phyloP scores from a whole-genome alignment of 2,113 vertebrate species.

The Vidua macroura region DNA sequence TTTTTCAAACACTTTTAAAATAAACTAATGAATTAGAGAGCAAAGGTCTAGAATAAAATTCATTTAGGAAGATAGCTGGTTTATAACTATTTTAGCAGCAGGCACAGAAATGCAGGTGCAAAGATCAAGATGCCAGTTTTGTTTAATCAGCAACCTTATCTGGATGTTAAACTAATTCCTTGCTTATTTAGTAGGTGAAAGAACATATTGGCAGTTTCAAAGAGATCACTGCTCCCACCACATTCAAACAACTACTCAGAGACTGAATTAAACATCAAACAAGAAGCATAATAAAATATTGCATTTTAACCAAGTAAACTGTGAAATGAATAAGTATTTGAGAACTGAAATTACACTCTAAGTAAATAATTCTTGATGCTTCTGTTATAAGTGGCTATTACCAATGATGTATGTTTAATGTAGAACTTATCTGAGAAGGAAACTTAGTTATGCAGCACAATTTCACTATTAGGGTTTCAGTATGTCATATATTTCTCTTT shows the following conservation, averaged over 20 bases:
- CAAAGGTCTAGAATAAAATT: background rate
- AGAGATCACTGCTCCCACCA: background rate
- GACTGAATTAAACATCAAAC: background rate
- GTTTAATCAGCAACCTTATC: background rate
- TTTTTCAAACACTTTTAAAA: background rate
- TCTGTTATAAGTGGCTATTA: background rate
- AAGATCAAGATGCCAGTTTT: background rate
- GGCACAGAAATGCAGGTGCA: background rate
- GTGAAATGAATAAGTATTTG: background rate
- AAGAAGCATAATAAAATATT: background rate
- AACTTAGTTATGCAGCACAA: background rate
- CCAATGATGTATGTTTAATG: background rate
- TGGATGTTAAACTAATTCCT: background rate
- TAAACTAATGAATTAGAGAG: background rate
- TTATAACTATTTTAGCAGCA: background rate
- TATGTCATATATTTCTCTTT: background rate
- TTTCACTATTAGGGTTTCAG: slow-evolving; percentile 7
- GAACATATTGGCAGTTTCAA: background rate
- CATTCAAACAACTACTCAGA: background rate
- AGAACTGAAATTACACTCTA: background rate
- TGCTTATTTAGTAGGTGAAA: background rate
- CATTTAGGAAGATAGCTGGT: background rate
- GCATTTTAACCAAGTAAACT: background rate
- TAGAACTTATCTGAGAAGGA: slow-evolving; percentile 9
- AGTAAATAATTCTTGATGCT: background rate